These are phyloP conservation scores for Aspiorhynchus laticeps DNA, from an alignment of 2,113 vertebrate species.

Conservation along the genomic window DNA sequence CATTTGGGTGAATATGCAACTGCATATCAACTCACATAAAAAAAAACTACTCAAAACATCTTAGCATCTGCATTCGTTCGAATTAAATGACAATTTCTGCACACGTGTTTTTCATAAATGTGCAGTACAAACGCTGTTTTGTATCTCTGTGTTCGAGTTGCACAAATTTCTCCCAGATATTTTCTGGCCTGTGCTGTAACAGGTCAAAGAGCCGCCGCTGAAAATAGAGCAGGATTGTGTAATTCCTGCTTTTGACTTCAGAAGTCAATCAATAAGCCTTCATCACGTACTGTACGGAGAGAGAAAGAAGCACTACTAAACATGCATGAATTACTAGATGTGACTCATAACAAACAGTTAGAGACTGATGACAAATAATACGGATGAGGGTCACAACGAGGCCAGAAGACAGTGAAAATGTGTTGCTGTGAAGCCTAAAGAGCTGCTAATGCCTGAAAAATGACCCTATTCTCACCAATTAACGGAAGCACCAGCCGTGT, in stretches of 20 bases:
- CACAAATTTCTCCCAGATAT: not conserved
- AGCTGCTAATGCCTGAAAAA: not conserved
- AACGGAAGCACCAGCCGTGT: not conserved
- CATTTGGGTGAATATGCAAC: not conserved
- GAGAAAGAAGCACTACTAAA: conserved; percentile 29
- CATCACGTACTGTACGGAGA: conserved; percentile 59
- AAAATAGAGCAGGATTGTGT: conserved; percentile 75
- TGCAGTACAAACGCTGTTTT: not conserved
- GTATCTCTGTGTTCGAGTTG: not conserved
- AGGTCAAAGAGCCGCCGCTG: conserved; percentile 54
- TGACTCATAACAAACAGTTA: conserved; percentile 52
- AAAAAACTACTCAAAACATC: not conserved
- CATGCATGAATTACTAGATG: conserved; percentile 55
- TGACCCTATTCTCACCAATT: not conserved
- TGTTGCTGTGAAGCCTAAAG: not conserved
- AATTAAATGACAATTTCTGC: not conserved
- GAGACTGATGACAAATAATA: not conserved
- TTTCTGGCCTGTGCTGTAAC: not conserved
- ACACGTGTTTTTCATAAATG: not conserved
- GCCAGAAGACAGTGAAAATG: not conserved
- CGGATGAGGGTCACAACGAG: not conserved
- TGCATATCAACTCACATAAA: not conserved
- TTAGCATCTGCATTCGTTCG: not conserved
- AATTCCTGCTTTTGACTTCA: conserved; percentile 67
- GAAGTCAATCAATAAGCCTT: conserved; percentile 72